Evolutionary conservation across 2,888 invertebrate species (phyloP), one percentile per base, ranked within the genome.

Genomic region (Epicampocera succincta): DNA sequence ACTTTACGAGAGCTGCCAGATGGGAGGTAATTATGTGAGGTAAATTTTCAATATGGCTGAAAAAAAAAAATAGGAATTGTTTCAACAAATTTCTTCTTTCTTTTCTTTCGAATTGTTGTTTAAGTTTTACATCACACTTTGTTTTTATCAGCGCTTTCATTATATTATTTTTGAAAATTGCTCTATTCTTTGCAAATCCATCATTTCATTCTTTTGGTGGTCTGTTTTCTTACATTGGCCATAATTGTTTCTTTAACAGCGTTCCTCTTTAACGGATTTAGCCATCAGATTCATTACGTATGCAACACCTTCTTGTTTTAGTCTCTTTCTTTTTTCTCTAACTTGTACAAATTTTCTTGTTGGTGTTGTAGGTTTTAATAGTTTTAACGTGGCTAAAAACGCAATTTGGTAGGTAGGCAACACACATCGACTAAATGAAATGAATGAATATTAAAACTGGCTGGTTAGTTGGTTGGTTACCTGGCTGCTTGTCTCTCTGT

Each of bases 371-470:
- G 54, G 8, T 19, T 11, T 79, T 68, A 73, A 66, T 54, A 73
- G 63, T 63, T 56, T 80, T 74, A 71, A 80, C 60, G 71, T 80
- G 75, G 56, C 65, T 72, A 44, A 58, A 71, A 80, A 71, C 60
- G 65, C 58, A 42, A 60, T 60, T 60, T 11, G 15, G 8, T 60
- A 42, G 12, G n/a, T 42, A 54, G n/a, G n/a, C n/a, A n/a, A n/a
- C n/a, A 5, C 17, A 69, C 13, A 33, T 8, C n/a, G 19, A 15
- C 38, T 19, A 15, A 21, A 17, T 19, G 29, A 65, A 68, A 29
- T 38, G 21, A 58, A 25, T 65, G n/a, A 38, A 56, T 56, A 33
- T 9, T 9, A 12, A 46, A 21, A 13, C 15, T 71, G 46, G 19
- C 9, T 38, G 56, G 5, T 50, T 50, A 33, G 6, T 3, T 25